These are phyloP conservation scores for Cyclargus thomasi DNA, from an alignment of 1,140 invertebrate species.

Conservation along the genomic window DNA sequence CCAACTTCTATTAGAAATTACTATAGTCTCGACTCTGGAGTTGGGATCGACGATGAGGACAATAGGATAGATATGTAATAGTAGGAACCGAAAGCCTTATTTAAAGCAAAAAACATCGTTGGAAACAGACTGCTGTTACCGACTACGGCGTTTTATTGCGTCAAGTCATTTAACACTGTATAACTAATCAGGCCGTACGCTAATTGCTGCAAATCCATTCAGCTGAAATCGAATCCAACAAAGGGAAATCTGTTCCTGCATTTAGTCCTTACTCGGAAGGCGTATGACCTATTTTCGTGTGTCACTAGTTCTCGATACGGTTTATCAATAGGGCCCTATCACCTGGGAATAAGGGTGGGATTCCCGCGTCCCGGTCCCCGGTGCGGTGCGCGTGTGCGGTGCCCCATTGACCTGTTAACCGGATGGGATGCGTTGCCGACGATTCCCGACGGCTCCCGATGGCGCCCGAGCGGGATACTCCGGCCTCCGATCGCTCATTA, in stretches of 20 bases:
- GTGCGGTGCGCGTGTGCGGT: slow-evolving; percentile 36
- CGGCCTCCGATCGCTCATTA: slow-evolving; percentile 3
- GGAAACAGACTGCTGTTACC: too few relatives aligned
- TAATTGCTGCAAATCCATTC: slow-evolving; percentile 9
- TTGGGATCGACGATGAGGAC: too few relatives aligned
- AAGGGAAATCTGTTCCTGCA: background rate
- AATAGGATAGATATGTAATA: too few relatives aligned
- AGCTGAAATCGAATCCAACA: slow-evolving; percentile 11
- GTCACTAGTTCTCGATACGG: background rate
- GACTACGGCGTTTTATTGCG: too few relatives aligned
- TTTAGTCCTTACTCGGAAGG: background rate
- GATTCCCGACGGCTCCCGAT: slow-evolving; percentile 25
- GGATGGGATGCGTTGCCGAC: slow-evolving; percentile 31
- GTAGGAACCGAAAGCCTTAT: too few relatives aligned
- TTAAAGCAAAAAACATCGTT: too few relatives aligned
- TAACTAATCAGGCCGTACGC: background rate
- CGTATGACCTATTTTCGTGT: background rate
- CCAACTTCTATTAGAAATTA: too few relatives aligned
- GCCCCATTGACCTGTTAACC: slow-evolving; percentile 42
- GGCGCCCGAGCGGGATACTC: slow-evolving; percentile 20
- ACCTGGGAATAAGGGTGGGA: slow-evolving; percentile 9
- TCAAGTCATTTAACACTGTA: background rate
- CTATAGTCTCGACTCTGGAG: too few relatives aligned
- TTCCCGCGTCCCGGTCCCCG: slow-evolving; percentile 13
- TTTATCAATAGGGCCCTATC: background rate